These are phyloP conservation scores for Sorex maritimensis DNA, from an alignment of 2,797 vertebrate species.

Conservation along the genomic window DNA sequence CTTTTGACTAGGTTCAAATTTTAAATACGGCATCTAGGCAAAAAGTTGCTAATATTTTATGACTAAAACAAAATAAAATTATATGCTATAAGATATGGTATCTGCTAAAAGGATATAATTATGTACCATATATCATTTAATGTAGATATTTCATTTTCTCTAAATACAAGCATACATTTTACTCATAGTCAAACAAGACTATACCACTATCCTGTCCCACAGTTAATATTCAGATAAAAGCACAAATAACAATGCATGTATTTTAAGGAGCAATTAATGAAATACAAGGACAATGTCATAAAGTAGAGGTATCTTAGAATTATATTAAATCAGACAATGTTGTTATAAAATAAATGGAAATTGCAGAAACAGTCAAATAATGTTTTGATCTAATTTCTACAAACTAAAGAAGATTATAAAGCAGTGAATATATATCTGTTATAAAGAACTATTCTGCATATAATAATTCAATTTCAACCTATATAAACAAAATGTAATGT, in stretches of 20 bases:
- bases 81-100: neutral
- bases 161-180: slow-evolving; percentile 14
- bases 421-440: neutral
- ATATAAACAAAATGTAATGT: slow-evolving; percentile 56
- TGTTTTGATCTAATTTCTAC: slow-evolving; percentile 49
- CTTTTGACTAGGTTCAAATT: neutral
- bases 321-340: neutral
- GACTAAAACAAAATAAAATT: slow-evolving; percentile 14
- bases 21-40: neutral
- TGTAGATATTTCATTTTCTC: slow-evolving; percentile 12
- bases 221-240: neutral
- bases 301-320: neutral
- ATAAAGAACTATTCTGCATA: neutral
- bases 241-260: no score
- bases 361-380: slow-evolving; percentile 45
- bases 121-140: neutral
- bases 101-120: neutral
- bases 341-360: slow-evolving; percentile 35
- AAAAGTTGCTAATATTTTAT: neutral
- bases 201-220: neutral
- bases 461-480: neutral
- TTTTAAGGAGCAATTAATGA: slow-evolving; percentile 26
- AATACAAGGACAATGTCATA: neutral
- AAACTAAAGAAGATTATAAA: slow-evolving; percentile 54
- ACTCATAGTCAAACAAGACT: neutral